Base-by-base conservation (phyloP, 2,113 vertebrate genomes). In the Pseudorasbora parva region DNA sequence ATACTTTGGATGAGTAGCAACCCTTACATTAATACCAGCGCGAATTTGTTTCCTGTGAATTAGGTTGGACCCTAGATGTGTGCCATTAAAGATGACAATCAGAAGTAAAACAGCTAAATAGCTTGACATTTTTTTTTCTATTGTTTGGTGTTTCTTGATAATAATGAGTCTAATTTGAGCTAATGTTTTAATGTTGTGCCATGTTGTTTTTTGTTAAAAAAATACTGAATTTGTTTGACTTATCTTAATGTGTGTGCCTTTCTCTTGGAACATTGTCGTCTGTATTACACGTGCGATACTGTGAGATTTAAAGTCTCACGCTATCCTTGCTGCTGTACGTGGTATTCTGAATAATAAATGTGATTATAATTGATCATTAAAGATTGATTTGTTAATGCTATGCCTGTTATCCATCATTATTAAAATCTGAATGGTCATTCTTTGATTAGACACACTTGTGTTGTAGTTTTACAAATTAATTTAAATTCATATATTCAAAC, bases 81-180 rank as follows among this genome's bases (percentile, higher is more conserved):
- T 77, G 69, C 51, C 79, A 69, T 81, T 78, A 82, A 74, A 84
- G 19, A 81, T 69, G 86, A 87, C 83, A 85, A 87, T 87, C 86
- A 85, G 77, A 78, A 41, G 37, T 21, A 59, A n/a, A 74, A 68
- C 47, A 10, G 56, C 9, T 75, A 14, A 77, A 69, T 41, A 33
- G 60, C 9, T 80, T 75, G 27, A 78, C 10, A 1, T 8, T 21
- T 76, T 75, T 83, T 37, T n/a, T 27, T 11, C 43, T 79, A 66
- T 87, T 11, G 47, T 82, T 84, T 79, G 51, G 14, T 71, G 43
- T 72, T 77, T 43, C 41, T 43, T 41, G 17, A 37, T 82, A 54
- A 62, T 45, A 57, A 73, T 69, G 8, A 7, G 37, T 49, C 69
- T 83, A 15, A 47, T 66, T 82, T 83, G 59, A 60, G 62, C 59